Percentiles rank a stretch among this genome's conserved stretches.
phyloP scores from a whole-genome alignment of 2,113 vertebrate species.

The Takifugu bimaculatus region DNA sequence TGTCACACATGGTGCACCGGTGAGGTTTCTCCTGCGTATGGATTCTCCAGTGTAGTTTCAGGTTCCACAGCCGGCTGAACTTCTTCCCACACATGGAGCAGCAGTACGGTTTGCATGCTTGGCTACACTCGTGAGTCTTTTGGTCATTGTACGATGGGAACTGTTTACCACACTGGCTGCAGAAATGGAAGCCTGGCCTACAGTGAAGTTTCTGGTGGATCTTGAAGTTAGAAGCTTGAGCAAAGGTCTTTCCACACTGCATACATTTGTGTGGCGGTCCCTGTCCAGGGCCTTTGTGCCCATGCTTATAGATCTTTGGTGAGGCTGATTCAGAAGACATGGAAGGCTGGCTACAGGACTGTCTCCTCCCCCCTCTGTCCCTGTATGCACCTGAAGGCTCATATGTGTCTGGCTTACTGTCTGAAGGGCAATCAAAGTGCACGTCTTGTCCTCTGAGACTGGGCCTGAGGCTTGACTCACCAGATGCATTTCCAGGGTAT shows the following conservation, averaged over 20 bases:
- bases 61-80: constrained; percentile 77
- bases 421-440: constrained; percentile 21
- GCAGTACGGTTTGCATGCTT: constrained; percentile 68
- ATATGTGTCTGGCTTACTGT: constrained; percentile 42
- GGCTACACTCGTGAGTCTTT: constrained; percentile 74
- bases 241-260: constrained; percentile 72
- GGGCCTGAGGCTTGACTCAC: constrained; percentile 27
- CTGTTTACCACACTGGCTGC: constrained; percentile 78
- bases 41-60: constrained; percentile 75
- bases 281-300: constrained; percentile 44
- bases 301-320: constrained; percentile 61
- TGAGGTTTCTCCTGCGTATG: constrained; percentile 78
- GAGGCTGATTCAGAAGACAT: constrained; percentile 54
- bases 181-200: constrained; percentile 77
- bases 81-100: constrained; percentile 74
- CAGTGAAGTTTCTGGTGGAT: constrained; percentile 77
- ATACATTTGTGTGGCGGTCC: constrained; percentile 58
- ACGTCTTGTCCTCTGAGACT: constrained; percentile 49
- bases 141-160: constrained; percentile 77
- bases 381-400: constrained; percentile 35
- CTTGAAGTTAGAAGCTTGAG: constrained; percentile 73
- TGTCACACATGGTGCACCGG: constrained; percentile 73
- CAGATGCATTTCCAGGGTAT: constrained; percentile 43
- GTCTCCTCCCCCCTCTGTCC: constrained; percentile 45
- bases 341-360: constrained; percentile 56